phyloP scores from a whole-genome alignment of 1,140 invertebrate species.

The Calephelis virginiensis region DNA sequence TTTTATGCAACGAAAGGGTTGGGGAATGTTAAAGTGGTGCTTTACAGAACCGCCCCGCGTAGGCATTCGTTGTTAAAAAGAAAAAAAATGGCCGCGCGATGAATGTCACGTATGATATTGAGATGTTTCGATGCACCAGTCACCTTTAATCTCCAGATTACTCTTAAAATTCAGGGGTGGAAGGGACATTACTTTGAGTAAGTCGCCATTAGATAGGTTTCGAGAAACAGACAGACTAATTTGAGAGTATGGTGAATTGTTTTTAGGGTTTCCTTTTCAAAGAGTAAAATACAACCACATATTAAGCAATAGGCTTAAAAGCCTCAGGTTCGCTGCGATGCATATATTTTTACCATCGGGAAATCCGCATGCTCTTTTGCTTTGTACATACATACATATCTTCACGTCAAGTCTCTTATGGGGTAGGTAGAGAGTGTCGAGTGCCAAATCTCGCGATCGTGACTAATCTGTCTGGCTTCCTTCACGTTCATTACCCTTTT shows the following conservation, averaged over 20 bases:
- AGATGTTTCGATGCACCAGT: slow-evolving; percentile 38
- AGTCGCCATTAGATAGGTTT: background rate
- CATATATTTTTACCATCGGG: too few species aligned
- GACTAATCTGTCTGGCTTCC: too few species aligned
- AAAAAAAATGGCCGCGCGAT: slow-evolving; percentile 58
- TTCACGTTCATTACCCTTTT: too few species aligned
- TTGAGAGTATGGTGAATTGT: background rate
- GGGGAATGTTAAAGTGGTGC: slow-evolving; percentile 63
- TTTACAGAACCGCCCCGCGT: slow-evolving; percentile 64
- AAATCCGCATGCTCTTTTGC: too few species aligned
- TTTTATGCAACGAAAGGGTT: slow-evolving; percentile 67
- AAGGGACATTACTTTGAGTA: slow-evolving; percentile 29
- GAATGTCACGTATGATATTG: slow-evolving; percentile 47
- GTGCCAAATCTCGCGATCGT: too few species aligned
- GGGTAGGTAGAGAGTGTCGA: too few species aligned
- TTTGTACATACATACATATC: too few species aligned
- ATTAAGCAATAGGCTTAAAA: too few species aligned
- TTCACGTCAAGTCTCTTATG: too few species aligned
- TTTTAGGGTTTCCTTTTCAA: background rate
- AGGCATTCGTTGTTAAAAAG: slow-evolving; percentile 52
- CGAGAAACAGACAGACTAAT: background rate
- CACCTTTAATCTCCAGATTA: slow-evolving; percentile 65
- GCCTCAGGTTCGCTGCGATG: too few species aligned
- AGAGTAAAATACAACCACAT: too few species aligned
- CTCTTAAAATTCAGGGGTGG: slow-evolving; percentile 38